Evolutionary conservation across 2,888 invertebrate genomes (phyloP).

Genomic region (Amiota communis): DNA sequence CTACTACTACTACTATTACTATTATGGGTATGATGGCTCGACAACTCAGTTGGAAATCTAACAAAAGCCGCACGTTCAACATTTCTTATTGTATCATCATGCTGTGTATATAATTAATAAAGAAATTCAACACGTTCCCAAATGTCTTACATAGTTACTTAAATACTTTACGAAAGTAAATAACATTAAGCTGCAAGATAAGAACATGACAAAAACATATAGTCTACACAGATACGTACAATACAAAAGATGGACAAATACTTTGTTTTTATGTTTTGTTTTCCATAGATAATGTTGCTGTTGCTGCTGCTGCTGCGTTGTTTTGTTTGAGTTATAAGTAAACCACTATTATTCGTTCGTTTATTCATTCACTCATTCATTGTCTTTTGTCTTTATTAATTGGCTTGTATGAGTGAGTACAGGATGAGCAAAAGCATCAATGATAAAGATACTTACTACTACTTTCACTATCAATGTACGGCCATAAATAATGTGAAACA

Average conservation of each 20-base stretch:
- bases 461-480: not conserved
- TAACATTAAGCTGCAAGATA: not conserved
- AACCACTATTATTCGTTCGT: not conserved
- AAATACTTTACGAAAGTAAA: not conserved
- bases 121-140: slow-evolving; percentile 35
- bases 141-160: not conserved
- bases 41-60: slow-evolving; percentile 1
- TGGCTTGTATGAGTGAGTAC: slow-evolving; percentile 41
- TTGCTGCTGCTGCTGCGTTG: slow-evolving; percentile 12
- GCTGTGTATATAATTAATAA: slow-evolving; percentile 41
- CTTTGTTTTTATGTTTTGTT: not conserved
- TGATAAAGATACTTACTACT: not conserved
- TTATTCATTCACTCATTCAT: not conserved
- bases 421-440: not conserved
- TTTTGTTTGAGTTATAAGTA: slow-evolving; percentile 12
- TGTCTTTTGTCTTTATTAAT: slow-evolving; percentile 49
- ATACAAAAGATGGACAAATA: slow-evolving; percentile 2
- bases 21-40: not conserved
- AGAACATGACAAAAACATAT: not conserved
- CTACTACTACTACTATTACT: too few relatives aligned
- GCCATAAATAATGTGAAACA: slow-evolving; percentile 33
- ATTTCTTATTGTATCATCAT: slow-evolving; percentile 44
- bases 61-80: slow-evolving; percentile 35
- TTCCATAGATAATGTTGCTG: not conserved
- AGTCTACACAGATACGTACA: not conserved